Evolutionary conservation across 2,797 vertebrate genomes (phyloP).

Genomic region (Molossus molossus): DNA sequence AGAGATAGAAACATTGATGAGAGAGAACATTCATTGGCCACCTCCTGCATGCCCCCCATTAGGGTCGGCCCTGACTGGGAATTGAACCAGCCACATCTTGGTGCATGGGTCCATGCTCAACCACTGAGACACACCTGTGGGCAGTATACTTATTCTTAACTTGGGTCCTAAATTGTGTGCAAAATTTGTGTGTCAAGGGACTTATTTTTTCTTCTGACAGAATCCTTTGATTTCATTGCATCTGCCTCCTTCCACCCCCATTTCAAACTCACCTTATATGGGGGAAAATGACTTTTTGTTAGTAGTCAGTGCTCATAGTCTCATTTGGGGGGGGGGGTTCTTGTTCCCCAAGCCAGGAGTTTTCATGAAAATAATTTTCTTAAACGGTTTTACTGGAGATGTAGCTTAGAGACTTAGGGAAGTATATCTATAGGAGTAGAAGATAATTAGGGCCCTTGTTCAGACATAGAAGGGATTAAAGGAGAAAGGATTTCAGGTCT

Average conservation of each 20-base stretch:
- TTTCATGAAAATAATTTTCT: conserved; percentile 49
- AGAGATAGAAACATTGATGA: too few species aligned
- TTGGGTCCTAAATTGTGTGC: conserved; percentile 43
- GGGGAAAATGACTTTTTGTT: conserved; percentile 60
- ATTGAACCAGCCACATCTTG: too few species aligned
- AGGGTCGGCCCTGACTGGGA: too few species aligned
- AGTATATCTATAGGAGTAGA: neutral
- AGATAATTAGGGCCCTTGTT: conserved; percentile 24
- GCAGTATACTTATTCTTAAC: conserved; percentile 34
- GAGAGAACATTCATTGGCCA: too few species aligned
- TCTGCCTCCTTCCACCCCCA: neutral
- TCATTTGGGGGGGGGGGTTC: neutral
- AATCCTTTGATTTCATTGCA: conserved; percentile 21
- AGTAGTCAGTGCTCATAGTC: conserved; percentile 15
- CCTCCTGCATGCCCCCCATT: too few species aligned
- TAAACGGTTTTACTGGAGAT: conserved; percentile 52
- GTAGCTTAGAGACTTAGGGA: conserved; percentile 37
- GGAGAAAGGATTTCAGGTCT: conserved; percentile 58
- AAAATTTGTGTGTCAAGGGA: conserved; percentile 19
- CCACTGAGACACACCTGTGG: too few species aligned
- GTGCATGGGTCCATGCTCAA: too few species aligned
- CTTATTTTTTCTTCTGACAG: neutral
- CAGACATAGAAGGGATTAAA: conserved; percentile 40
- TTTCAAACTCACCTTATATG: neutral
- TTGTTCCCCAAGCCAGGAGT: neutral